Conservation (phyloP, 2,113 vertebrate species). For the Tylochromis polylepis region DNA sequence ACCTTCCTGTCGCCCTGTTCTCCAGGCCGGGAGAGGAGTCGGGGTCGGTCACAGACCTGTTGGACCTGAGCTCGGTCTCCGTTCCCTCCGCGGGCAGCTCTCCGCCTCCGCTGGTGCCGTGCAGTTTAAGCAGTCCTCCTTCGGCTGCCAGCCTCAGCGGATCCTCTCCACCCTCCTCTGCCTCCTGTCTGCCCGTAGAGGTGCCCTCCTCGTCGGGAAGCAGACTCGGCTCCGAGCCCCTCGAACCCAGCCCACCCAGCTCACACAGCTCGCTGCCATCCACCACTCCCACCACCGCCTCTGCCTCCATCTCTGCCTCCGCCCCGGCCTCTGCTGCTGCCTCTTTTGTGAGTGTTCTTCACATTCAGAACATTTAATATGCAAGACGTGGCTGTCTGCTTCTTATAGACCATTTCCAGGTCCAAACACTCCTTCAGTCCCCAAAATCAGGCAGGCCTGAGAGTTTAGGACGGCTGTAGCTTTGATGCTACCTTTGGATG, state of each 20-base stretch:
- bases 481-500: background rate
- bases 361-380: background rate
- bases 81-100: slow-evolving; percentile 50
- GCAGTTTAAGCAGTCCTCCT: slow-evolving; percentile 51
- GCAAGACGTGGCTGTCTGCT: background rate
- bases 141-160: slow-evolving; percentile 44
- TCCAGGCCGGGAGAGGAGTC: slow-evolving; percentile 79
- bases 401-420: background rate
- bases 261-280: slow-evolving; percentile 46
- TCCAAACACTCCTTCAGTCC: background rate
- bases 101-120: slow-evolving; percentile 58
- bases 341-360: slow-evolving; percentile 54
- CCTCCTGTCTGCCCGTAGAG: slow-evolving; percentile 66
- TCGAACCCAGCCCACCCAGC: slow-evolving; percentile 57
- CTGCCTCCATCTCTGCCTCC: background rate
- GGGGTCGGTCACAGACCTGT: slow-evolving; percentile 74
- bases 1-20: background rate
- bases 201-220: slow-evolving; percentile 39
- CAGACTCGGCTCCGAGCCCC: slow-evolving; percentile 38
- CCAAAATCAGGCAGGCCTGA: background rate
- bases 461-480: background rate
- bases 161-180: slow-evolving; percentile 51
- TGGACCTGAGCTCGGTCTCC: slow-evolving; percentile 77
- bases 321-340: slow-evolving; percentile 33
- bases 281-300: slow-evolving; percentile 12